These are phyloP conservation scores for Dissostichus mawsoni DNA, from an alignment of 2,113 vertebrate genomes.

Conservation along the genomic window DNA sequence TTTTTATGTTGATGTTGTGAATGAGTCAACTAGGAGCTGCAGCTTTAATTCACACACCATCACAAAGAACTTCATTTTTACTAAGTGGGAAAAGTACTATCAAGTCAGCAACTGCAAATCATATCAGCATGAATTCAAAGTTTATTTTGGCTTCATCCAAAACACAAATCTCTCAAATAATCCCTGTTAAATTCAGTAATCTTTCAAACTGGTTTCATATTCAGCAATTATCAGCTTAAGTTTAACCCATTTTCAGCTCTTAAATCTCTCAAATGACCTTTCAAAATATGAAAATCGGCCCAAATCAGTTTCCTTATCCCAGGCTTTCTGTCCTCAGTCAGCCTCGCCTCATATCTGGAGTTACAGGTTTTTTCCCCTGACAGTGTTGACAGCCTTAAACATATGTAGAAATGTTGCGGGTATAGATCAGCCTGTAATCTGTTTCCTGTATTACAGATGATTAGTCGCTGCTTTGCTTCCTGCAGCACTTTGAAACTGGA, in stretches of 20 bases:
- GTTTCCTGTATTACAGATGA: constrained; percentile 52
- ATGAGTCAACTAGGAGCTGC: no score
- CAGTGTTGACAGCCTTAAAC: constrained; percentile 28
- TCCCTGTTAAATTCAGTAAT: neutral
- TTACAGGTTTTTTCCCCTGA: neutral
- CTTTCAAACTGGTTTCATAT: neutral
- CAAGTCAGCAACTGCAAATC: no score
- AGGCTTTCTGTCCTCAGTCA: neutral
- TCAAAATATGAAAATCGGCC: neutral
- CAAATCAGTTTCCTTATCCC: neutral
- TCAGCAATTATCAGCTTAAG: neutral
- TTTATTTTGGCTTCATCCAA: no score
- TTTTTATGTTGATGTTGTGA: no score
- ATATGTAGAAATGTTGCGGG: constrained; percentile 1
- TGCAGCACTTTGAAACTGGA: constrained; percentile 49
- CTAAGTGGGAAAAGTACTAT: no score
- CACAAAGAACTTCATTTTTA: no score
- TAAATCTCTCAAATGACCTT: neutral
- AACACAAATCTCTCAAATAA: neutral
- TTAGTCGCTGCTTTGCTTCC: constrained; percentile 48
- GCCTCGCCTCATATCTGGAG: no score
- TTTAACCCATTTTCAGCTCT: neutral
- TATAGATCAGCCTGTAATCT: constrained; percentile 44
- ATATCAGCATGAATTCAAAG: no score
- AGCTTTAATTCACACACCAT: neutral